Conservation (phyloP, 2,113 vertebrate genomes). For the Clupea harengus region DNA sequence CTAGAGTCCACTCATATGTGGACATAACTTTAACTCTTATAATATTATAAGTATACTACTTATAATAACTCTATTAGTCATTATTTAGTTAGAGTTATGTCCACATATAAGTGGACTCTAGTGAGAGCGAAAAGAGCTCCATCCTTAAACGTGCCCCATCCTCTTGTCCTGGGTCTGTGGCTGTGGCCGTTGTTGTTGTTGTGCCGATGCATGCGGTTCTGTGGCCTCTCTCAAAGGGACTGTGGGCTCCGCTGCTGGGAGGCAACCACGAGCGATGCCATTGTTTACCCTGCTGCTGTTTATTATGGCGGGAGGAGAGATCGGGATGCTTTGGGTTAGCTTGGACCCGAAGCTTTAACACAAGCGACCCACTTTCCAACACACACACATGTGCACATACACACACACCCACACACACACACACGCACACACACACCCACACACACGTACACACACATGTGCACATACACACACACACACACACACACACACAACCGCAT, state of each 20-base stretch:
- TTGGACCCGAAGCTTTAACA: conserved; percentile 67
- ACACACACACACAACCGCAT: not conserved
- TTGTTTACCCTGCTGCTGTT: conserved; percentile 93
- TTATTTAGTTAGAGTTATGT: too few species aligned
- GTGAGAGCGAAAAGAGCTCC: not conserved
- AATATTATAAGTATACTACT: not conserved
- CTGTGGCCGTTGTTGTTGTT: conserved; percentile 56
- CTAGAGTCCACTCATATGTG: not conserved
- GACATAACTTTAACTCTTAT: not conserved
- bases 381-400: conserved; percentile 8
- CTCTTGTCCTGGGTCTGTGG: not conserved
- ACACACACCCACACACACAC: not conserved
- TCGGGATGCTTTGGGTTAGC: conserved; percentile 93
- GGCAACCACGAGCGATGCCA: conserved; percentile 86
- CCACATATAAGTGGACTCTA: too few species aligned
- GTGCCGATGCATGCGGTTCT: conserved; percentile 59
- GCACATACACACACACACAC: not conserved
- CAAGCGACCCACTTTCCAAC: not conserved
- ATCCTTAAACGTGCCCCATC: not conserved
- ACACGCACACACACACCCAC: not conserved
- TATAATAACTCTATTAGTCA: not conserved
- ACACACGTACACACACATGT: not conserved
- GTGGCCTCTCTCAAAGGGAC: conserved; percentile 59
- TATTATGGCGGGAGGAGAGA: conserved; percentile 82
- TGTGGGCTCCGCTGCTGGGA: conserved; percentile 49